phyloP scores from a whole-genome alignment of 2,888 invertebrate genomes.

The Sclerodermus sp. region DNA sequence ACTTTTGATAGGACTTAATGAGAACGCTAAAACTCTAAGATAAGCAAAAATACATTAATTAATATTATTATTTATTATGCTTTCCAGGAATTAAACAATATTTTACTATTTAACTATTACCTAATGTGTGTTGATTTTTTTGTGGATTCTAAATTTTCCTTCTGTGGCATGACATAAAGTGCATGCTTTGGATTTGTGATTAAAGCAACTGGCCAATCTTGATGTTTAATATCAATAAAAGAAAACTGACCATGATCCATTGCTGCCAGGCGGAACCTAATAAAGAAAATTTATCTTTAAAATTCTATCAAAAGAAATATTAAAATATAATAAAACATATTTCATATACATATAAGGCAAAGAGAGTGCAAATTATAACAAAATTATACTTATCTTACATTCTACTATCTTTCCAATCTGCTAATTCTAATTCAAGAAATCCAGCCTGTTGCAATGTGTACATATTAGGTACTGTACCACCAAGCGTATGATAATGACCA shows the following conservation, averaged over 20 bases:
- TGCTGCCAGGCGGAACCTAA: constrained; percentile 78
- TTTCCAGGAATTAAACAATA: background rate
- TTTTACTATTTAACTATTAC: constrained; percentile 52
- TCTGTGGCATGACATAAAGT: constrained; percentile 69
- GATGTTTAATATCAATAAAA: constrained; percentile 76
- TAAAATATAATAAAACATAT: too few species aligned
- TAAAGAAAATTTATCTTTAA: too few species aligned
- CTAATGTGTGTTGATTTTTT: constrained; percentile 75
- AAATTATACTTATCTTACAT: constrained; percentile 64
- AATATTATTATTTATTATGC: background rate
- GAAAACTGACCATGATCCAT: constrained; percentile 88
- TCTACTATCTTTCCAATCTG: constrained; percentile 91
- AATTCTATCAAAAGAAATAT: too few species aligned
- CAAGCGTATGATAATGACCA: constrained; percentile 87
- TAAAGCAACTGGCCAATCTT: constrained; percentile 79
- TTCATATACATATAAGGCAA: too few species aligned
- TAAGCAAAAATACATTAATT: background rate
- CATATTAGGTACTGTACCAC: constrained; percentile 79
- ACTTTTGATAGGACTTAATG: constrained; percentile 64
- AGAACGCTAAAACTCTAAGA: constrained; percentile 76
- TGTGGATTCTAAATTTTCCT: constrained; percentile 72
- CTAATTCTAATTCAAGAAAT: constrained; percentile 83
- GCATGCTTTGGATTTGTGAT: constrained; percentile 92
- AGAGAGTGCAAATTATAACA: too few species aligned
- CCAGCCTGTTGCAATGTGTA: constrained; percentile 83